Evolutionary conservation across 2,113 vertebrate genomes (phyloP), one percentile per base, ranked within the genome.

Genomic region (Embiotoca jacksoni): DNA sequence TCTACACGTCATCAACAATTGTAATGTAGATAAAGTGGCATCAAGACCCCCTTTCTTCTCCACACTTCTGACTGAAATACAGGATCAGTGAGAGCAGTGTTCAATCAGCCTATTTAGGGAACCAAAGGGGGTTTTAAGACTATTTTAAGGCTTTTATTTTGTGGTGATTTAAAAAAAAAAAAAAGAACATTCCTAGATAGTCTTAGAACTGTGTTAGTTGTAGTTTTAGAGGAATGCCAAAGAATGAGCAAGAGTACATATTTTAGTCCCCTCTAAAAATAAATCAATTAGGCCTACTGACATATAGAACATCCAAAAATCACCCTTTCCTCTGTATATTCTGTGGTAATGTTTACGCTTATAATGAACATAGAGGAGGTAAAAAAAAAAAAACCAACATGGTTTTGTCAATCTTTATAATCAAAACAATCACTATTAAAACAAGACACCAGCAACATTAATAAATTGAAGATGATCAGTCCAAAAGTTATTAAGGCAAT

Each of bases 401-500:
- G 41, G 10, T 44, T 44, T 13, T 11, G 10, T 44, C 56, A 35
- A 36, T 47, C 32, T 54, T 30, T 6, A 44, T 5, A 4, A 65
- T 35, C 4, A 60, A 11, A 37, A 47, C 1, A 5, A 52, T 63
- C 2, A 23, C 23, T 23, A 23, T 23, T 23, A 23, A 23, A 23
- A 23, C 23, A 23, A 23, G 23, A 23, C 23, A 23, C 23, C 23
- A 23, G 23, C 23, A 23, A 23, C 23, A 23, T 23, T 23, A 23
- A 23, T 23, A 23, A 23, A 23, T 23, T 1, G 23, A 23, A 23
- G 23, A 23, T 23, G 23, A 23, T 23, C 23, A 23, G 23, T 23
- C 23, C 23, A 23, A 32, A 1, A 47, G 9, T 54, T 47, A 52
- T 63, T 82, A 76, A 84, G 41, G 53, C 81, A 63, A 59, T 31